Evolutionary conservation across 2,113 vertebrate species (phyloP), one percentile per base, ranked within the genome.

Genomic region (Macrotis lagotis): DNA sequence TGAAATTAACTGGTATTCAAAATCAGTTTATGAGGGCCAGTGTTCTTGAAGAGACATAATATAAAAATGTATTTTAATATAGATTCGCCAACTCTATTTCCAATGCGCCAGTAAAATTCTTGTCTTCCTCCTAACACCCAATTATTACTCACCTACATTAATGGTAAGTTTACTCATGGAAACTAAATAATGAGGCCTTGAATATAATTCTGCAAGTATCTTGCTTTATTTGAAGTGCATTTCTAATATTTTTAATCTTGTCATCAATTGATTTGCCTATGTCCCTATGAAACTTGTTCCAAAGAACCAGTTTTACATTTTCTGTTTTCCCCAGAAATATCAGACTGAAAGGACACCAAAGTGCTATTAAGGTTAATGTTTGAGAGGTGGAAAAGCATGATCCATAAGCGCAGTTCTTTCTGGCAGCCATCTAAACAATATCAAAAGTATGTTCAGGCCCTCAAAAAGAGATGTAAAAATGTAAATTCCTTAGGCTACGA

Each of bases 211-310:
- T 92, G 52, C 83, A 14, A 50, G 5, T 26, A 12, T 2, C 31
- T 24, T 90, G 8, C 8, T 50, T 95, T 95, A 25, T 50, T 48
- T 93, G 83, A 92, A 89, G 25, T 9, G 25, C 50, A 26, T 48
- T 92, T 10, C 89, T 90, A 93, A 66, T 55, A 90, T 22, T 91
- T 55, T 48, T 52, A 93, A 92, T 24, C 90, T 91, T 50, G 19
- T 22, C 48, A 50, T 92, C 55, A 66, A 25, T 50, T 95, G 49
- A 3, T 48, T 92, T 66, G 9, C 9, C 12, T 89, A 49, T 48
- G 91, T 96, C 90, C 14, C 91, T 94, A 22, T 90, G 74, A 94
- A 96, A 95, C 50, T 55, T n/a, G 25, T 74, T 8, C n/a, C 47
- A 92, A 91, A 96, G 48, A 49, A 59, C 28, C 48, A 88, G 74